Conservation (phyloP, 2,797 vertebrate species). For the Crocidura indochinensis region DNA sequence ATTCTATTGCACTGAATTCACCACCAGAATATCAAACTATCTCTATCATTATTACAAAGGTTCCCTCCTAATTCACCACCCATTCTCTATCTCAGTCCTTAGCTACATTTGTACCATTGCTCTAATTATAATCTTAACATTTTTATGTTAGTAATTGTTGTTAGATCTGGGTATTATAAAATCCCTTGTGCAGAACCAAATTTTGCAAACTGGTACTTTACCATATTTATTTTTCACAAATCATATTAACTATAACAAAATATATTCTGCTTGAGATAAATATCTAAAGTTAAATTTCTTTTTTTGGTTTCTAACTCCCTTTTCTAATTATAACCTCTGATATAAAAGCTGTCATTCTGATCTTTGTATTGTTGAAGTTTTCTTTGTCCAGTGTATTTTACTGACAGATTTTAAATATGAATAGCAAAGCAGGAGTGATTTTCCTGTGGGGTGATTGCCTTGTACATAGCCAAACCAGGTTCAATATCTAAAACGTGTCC, state of each 20-base stretch:
- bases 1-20: no score
- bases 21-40: no score
- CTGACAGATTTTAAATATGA: background rate
- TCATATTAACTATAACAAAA: background rate
- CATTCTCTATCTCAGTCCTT: no score
- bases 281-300: constrained; percentile 23
- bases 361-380: background rate
- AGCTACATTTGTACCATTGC: background rate
- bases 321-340: background rate
- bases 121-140: background rate
- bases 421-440: no score
- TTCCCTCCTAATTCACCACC: no score
- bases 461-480: no score
- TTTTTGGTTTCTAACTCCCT: background rate
- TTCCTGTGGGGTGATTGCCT: no score
- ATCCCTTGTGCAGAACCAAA: background rate
- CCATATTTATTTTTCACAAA: background rate
- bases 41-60: no score
- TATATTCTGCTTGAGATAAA: background rate
- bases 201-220: background rate
- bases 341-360: background rate
- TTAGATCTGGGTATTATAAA: background rate
- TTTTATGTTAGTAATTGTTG: background rate
- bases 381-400: background rate
- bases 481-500: no score